Evolutionary conservation across 2,797 vertebrate genomes (phyloP).

Genomic region (Bucorvus abyssinicus): DNA sequence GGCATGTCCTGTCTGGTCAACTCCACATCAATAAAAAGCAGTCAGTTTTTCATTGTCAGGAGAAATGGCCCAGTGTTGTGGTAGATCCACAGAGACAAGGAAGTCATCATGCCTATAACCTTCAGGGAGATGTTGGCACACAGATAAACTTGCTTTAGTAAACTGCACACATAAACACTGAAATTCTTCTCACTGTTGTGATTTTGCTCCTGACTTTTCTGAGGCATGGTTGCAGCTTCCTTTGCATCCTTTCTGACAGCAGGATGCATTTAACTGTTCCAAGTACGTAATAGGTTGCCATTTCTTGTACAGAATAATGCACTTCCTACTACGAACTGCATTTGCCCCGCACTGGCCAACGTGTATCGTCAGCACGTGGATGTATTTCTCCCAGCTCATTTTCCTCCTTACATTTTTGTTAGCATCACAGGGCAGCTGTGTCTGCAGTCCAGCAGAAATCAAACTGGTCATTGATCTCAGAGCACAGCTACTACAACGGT

Average conservation of each 20-base stretch:
- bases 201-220: neutral
- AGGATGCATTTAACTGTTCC: neutral
- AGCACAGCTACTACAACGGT: neutral
- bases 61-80: neutral
- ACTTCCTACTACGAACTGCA: neutral
- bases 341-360: neutral
- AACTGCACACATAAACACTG: neutral
- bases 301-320: conserved; percentile 8
- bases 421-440: neutral
- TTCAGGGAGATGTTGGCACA: neutral
- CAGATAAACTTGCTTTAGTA: neutral
- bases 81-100: neutral
- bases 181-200: neutral
- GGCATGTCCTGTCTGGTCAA: neutral
- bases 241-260: neutral
- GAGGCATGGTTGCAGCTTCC: neutral
- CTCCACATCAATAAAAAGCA: neutral
- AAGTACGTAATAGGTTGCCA: neutral
- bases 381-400: neutral
- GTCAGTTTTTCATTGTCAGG: neutral
- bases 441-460: conserved; percentile 7
- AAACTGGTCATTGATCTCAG: neutral
- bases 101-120: neutral
- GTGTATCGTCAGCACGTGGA: neutral
- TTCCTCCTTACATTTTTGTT: conserved; percentile 1